These are phyloP conservation scores for Drosophila serrata DNA, from an alignment of 1,140 invertebrate genomes.

Conservation along the genomic window DNA sequence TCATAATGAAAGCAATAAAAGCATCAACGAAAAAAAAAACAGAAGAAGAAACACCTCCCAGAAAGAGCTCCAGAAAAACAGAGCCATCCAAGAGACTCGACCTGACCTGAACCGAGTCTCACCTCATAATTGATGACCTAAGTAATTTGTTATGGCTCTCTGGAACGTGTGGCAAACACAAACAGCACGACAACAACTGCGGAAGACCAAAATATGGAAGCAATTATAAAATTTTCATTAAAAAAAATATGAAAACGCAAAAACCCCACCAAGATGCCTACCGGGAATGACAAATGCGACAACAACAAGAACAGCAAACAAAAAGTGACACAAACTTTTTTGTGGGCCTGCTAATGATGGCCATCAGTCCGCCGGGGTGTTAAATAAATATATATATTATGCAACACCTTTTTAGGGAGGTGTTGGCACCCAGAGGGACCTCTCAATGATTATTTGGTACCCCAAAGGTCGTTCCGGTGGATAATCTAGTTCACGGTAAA, in stretches of 20 bases:
- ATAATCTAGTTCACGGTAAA: constrained; percentile 5
- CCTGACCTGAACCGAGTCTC: constrained; percentile 43
- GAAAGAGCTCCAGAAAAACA: constrained; percentile 5
- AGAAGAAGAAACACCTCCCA: constrained; percentile 19
- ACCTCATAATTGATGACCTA: constrained; percentile 80
- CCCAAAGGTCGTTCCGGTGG: constrained; percentile 18
- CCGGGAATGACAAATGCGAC: constrained; percentile 36
- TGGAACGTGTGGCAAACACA: constrained; percentile 70
- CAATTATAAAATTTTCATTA: constrained; percentile 66
- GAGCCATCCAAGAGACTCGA: constrained; percentile 8
- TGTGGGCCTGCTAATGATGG: constrained; percentile 30
- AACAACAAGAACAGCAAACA: constrained; percentile 4
- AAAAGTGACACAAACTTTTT: constrained; percentile 6
- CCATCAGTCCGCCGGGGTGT: constrained; percentile 29
- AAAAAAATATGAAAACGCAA: neutral
- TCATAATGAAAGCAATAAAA: constrained; percentile 84
- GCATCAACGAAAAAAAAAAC: constrained; percentile 59
- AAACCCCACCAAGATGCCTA: constrained; percentile 22
- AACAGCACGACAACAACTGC: constrained; percentile 38
- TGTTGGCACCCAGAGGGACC: neutral
- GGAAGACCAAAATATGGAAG: constrained; percentile 65
- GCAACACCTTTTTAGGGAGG: constrained; percentile 9
- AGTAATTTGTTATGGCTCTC: constrained; percentile 81
- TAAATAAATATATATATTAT: constrained; percentile 38
- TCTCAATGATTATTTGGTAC: constrained; percentile 17